Conservation (phyloP, 2,113 vertebrate genomes). For the mouse (Mus musculus) region DNA sequence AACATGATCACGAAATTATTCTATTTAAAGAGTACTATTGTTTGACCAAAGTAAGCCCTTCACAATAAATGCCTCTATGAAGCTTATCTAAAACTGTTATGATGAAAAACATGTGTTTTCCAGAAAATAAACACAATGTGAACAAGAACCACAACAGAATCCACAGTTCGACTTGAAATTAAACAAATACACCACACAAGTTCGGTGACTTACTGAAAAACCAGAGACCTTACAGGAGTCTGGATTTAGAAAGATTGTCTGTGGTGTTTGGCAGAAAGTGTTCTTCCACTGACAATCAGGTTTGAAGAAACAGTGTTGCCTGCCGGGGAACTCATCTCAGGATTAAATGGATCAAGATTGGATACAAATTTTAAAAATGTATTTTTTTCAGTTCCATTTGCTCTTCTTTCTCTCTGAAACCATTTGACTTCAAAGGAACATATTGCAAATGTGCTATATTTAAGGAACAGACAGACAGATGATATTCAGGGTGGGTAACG, state of each 20-base stretch:
- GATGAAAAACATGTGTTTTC: slow-evolving; percentile 54
- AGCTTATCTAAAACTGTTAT: slow-evolving; percentile 57
- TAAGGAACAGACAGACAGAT: slow-evolving; percentile 37
- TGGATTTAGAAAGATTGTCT: slow-evolving; percentile 71
- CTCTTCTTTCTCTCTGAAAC: slow-evolving; percentile 57
- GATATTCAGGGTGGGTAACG: slow-evolving; percentile 55
- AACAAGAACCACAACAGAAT: slow-evolving; percentile 50
- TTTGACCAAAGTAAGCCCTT: slow-evolving; percentile 38
- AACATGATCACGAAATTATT: slow-evolving; percentile 24
- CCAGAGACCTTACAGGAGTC: slow-evolving; percentile 32
- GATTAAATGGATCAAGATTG: slow-evolving; percentile 69
- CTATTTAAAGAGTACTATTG: slow-evolving; percentile 37
- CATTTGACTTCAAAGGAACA: slow-evolving; percentile 64
- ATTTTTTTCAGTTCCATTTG: slow-evolving; percentile 64
- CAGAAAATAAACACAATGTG: slow-evolving; percentile 57
- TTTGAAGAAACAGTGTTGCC: slow-evolving; percentile 45
- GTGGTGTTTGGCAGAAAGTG: slow-evolving; percentile 59
- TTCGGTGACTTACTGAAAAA: slow-evolving; percentile 60
- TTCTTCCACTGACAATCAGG: slow-evolving; percentile 63
- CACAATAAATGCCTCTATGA: slow-evolving; percentile 46
- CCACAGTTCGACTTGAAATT: slow-evolving; percentile 58
- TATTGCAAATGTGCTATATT: slow-evolving; percentile 63
- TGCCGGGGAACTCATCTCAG: slow-evolving; percentile 33
- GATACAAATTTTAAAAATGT: slow-evolving; percentile 66
- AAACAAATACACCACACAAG: slow-evolving; percentile 54